Base-by-base conservation (phyloP, 2,797 vertebrate genomes). In the Gouania willdenowi region DNA sequence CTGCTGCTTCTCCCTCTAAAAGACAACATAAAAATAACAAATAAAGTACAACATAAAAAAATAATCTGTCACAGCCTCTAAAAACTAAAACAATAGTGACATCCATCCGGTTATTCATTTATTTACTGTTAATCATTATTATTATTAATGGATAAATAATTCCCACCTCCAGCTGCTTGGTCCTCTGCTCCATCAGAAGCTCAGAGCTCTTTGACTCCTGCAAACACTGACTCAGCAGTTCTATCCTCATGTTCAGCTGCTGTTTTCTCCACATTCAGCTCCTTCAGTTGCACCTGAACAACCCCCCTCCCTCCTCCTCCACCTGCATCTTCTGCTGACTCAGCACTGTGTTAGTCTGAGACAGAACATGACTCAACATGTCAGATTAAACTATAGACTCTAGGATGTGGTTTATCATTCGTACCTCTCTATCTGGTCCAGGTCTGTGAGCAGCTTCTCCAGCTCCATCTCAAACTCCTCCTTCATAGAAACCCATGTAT, bases 401-500 rank as follows among this genome's bases (percentile, higher is more conserved):
- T 13, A 34, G 20, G 19, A 14, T 14, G 8, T 6, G 5, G 12
- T 8, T 2, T 1, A 33, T 8, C 31, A 1, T 1, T 28, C 51
- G 81, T 54, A 93, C 95, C 93, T 93, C 85, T 42, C 87, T 81
- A 1, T 84, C 41, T 82, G 83, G 8, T 92, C 88, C 40, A 94
- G 81, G 2, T 85, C 88, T 48, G 78, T 76, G 1, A 84, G 54
- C 9, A 98, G 83, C 41, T 71, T 77, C 14, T 85, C 83, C 9
- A 96, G 66, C 63, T 95, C 92, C 1, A 79, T 76, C 2, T 91
- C 80, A 0, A 94, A 92, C 12, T 94, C 89, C 1, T 94, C 91
- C 75, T 91, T 95, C 41, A 98, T 85, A 26, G 77, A 87, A 26
- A 92, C 88, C n/a, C 54, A 94, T 85, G 59, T 98, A 94, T 51